Conservation (phyloP, 92 coral and sea anemone genomes). For the Porites lobata region DNA sequence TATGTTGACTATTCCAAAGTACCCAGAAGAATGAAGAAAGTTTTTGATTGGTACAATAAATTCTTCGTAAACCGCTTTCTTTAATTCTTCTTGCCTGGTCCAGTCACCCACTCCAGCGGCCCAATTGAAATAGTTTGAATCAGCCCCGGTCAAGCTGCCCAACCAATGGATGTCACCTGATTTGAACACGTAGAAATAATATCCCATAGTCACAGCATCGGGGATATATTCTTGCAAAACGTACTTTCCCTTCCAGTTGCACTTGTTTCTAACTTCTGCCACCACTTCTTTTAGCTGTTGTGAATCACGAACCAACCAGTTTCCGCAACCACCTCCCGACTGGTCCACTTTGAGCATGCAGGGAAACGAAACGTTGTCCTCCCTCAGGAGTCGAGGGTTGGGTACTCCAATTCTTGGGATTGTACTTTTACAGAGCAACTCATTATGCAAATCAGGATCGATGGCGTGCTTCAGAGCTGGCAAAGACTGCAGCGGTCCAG, state of each 20-base stretch:
- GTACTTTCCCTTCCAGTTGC: not conserved
- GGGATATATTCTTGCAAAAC: slow-evolving; percentile 9
- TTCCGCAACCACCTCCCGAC: not conserved
- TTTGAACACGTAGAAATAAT: too few relatives aligned
- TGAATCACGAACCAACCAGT: not conserved
- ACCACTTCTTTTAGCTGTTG: not conserved
- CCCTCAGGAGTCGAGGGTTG: not conserved
- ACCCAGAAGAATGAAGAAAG: not conserved
- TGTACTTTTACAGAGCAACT: slow-evolving; percentile 5
- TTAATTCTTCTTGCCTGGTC: slow-evolving; percentile 10
- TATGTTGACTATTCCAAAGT: slow-evolving; percentile 7
- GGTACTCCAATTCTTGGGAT: not conserved
- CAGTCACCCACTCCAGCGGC: not conserved
- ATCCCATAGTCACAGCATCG: slow-evolving; percentile 5
- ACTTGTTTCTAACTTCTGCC: not conserved
- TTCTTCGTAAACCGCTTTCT: slow-evolving; percentile 1
- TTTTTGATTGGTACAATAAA: not conserved
- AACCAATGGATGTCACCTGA: not conserved
- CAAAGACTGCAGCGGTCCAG: not conserved
- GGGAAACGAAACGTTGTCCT: not conserved
- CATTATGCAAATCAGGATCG: slow-evolving; percentile 2
- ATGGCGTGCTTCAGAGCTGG: slow-evolving; percentile 3
- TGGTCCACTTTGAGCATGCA: not conserved
- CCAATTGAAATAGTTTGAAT: not conserved
- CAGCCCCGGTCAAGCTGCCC: not conserved